Evolutionary conservation across 2,797 vertebrate species (phyloP).

Genomic region (Malacoctenus gilli): DNA sequence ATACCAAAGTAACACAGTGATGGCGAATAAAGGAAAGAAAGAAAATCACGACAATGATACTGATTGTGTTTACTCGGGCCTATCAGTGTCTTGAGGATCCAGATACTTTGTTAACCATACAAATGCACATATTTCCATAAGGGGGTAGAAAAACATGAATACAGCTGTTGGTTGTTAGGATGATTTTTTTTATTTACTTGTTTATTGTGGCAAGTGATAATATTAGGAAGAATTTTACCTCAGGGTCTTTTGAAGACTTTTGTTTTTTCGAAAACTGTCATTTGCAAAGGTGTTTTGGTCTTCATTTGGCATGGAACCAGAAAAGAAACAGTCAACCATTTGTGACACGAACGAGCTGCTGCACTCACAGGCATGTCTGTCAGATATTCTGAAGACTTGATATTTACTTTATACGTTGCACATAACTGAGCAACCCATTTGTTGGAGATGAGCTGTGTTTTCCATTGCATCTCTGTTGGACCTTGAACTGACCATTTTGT

Average conservation of each 20-base stretch:
- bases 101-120: conserved; percentile 31
- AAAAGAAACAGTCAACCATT: background rate
- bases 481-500: no score
- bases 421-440: no score
- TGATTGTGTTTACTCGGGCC: conserved; percentile 47
- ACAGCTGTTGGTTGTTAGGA: conserved; percentile 4
- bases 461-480: no score
- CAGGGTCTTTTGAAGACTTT: conserved; percentile 11
- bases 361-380: background rate
- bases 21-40: background rate
- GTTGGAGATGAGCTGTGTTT: no score
- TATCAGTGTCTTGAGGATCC: conserved; percentile 39
- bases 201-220: conserved; percentile 47
- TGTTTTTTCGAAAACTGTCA: no score
- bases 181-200: conserved; percentile 36
- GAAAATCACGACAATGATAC: conserved; percentile 27
- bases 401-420: background rate
- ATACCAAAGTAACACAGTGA: conserved; percentile 48
- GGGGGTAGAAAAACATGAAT: conserved; percentile 3
- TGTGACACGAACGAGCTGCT: conserved; percentile 1
- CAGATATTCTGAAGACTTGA: background rate
- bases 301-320: no score
- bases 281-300: no score
- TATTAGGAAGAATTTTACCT: background rate
- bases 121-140: conserved; percentile 28